Conservation (phyloP, 2,888 invertebrate species). For the Lasioglossum marginatum region DNA sequence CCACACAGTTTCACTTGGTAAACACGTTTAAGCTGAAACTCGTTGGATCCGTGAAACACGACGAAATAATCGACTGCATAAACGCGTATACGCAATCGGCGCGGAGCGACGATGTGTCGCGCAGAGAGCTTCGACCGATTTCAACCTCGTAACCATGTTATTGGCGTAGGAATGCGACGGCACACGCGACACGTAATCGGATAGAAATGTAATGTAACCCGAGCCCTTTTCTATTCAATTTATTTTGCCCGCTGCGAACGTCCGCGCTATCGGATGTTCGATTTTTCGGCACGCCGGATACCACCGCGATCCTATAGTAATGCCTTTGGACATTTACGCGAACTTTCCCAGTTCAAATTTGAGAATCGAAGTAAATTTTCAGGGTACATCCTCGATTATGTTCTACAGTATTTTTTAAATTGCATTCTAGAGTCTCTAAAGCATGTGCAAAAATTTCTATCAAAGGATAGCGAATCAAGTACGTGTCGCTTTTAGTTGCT, state of each 20-base stretch:
- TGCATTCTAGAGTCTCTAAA: too few relatives aligned
- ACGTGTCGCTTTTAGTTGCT: not conserved
- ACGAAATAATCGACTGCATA: conserved; percentile 37
- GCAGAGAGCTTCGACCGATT: conserved; percentile 15
- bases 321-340: too few relatives aligned
- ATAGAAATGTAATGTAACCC: not conserved
- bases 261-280: not conserved
- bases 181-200: not conserved
- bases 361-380: too few relatives aligned
- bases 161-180: not conserved
- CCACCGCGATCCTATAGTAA: too few relatives aligned
- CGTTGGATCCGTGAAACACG: conserved; percentile 22
- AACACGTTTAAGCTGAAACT: conserved; percentile 18
- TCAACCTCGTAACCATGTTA: not conserved
- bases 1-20: conserved; percentile 10
- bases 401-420: too few relatives aligned
- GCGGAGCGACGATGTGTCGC: not conserved
- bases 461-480: not conserved
- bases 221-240: conserved; percentile 6
- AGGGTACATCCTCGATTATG: too few relatives aligned
- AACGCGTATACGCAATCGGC: conserved; percentile 3
- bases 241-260: not conserved
- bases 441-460: too few relatives aligned
- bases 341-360: too few relatives aligned
- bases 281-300: not conserved